Base-by-base conservation (phyloP, 2,113 vertebrate genomes). In the Eolophus roseicapilla region DNA sequence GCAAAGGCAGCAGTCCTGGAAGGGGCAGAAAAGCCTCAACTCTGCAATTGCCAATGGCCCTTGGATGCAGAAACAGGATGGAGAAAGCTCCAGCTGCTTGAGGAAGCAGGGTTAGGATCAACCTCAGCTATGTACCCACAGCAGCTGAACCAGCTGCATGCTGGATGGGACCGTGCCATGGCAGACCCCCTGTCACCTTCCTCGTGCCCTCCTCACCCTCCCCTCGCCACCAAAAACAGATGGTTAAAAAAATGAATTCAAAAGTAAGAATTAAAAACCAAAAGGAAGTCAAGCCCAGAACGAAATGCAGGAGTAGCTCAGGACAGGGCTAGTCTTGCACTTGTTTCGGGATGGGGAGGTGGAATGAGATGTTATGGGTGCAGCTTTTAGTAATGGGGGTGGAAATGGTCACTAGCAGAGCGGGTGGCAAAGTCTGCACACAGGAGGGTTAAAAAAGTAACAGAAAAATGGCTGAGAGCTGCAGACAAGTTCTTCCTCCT, bases 401-500 rank as follows among this genome's bases (percentile, higher is more conserved):
- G 97, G 93, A 75, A 86, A 98, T 96, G 97, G 95, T 94, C 95
- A 92, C 96, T 74, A 97, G 97, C 96, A 97, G 94, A 98, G 96
- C 83, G 3, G 95, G 98, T 95, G 97, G 97, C 81, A 95, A 96
- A 97, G 96, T 95, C 11, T 92, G 96, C 95, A 96, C 50, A 96
- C 71, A 97, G 85, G 92, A 96, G 70, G 96, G 87, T 81, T 93
- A 70, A 88, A 67, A 83, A 57, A 55, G 25, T 13, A 6, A 62
- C 64, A 97, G 82, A 95, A 97, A 97, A 96, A 96, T 82, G 95
- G 96, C 97, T 96, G 96, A 97, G 88, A 90, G 85, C 85, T 81
- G 86, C 62, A 97, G 95, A 87, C 17, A 92, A 92, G 86, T 79
- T 93, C 92, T 76, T 90, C 93, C 83, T 88, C 86, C 86, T 96